phyloP scores from a whole-genome alignment of 2,888 invertebrate genomes.

The Lacanobia oleracea region DNA sequence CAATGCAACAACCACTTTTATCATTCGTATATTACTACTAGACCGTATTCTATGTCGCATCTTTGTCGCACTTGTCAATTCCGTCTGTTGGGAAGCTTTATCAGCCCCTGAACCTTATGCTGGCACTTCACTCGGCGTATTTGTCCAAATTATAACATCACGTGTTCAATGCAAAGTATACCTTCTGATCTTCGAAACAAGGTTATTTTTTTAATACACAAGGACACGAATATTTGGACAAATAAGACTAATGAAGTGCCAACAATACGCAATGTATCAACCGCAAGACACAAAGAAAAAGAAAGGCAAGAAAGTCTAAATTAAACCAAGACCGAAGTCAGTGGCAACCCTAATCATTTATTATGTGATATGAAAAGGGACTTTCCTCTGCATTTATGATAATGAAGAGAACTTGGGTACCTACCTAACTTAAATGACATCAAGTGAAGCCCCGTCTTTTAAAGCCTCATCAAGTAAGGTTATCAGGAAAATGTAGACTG shows the following conservation, averaged over 20 bases:
- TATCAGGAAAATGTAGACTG: background rate
- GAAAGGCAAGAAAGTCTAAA: background rate
- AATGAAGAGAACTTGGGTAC: background rate
- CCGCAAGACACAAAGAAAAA: background rate
- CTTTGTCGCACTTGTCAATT: background rate
- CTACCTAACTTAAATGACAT: constrained; percentile 27
- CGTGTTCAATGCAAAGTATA: too few relatives aligned
- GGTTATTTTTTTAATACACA: too few relatives aligned
- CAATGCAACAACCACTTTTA: background rate
- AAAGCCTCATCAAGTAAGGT: background rate
- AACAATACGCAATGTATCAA: background rate
- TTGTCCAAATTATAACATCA: too few relatives aligned
- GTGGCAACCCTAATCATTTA: constrained; percentile 32
- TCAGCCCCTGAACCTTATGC: too few relatives aligned
- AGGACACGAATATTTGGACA: too few relatives aligned
- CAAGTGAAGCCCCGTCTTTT: background rate
- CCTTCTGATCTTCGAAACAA: too few relatives aligned
- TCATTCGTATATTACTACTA: background rate
- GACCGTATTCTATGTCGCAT: background rate
- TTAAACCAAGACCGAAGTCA: background rate
- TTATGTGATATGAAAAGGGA: constrained; percentile 15
- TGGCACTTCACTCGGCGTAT: too few relatives aligned
- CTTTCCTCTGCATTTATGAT: constrained; percentile 7
- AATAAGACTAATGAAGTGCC: too few relatives aligned
- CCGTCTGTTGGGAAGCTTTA: background rate